phyloP scores from a whole-genome alignment of 2,113 vertebrate genomes.

The Rutilus rutilus region DNA sequence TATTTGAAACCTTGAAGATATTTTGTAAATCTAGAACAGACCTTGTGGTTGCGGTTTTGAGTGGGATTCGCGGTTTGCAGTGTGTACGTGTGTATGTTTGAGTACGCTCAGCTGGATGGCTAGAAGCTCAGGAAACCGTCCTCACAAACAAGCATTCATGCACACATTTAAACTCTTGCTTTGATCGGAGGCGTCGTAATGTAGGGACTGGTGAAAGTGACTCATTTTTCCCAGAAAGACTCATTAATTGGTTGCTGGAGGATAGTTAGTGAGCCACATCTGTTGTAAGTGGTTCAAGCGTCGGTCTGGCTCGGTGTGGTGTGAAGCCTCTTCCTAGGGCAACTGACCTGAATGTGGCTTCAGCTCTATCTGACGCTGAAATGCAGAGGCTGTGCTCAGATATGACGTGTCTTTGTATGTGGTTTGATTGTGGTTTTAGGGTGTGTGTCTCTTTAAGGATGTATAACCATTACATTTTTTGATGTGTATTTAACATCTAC shows the following conservation, averaged over 20 bases:
- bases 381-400: not conserved
- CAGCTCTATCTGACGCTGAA: not conserved
- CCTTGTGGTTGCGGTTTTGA: conserved; percentile 11
- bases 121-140: conserved; percentile 64
- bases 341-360: not conserved
- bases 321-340: not conserved
- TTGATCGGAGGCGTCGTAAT: conserved; percentile 42
- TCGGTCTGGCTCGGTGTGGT: not conserved
- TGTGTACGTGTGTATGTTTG: conserved; percentile 34
- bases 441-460: not conserved
- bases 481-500: not conserved
- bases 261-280: conserved; percentile 65
- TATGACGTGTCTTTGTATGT: not conserved
- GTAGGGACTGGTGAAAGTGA: conserved; percentile 62
- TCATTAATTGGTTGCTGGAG: conserved; percentile 75
- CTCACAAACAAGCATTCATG: conserved; percentile 39
- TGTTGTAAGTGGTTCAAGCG: conserved; percentile 41
- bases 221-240: conserved; percentile 66
- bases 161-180: conserved; percentile 36
- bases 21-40: not conserved
- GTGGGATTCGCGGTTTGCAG: not conserved
- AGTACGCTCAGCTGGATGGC: conserved; percentile 60
- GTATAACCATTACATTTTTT: not conserved
- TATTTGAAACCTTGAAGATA: conserved; percentile 10
- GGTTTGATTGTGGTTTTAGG: not conserved